Evolutionary conservation across 2,113 vertebrate genomes (phyloP), one percentile per base, ranked within the genome.

Genomic region (Apaloderma vittatum): DNA sequence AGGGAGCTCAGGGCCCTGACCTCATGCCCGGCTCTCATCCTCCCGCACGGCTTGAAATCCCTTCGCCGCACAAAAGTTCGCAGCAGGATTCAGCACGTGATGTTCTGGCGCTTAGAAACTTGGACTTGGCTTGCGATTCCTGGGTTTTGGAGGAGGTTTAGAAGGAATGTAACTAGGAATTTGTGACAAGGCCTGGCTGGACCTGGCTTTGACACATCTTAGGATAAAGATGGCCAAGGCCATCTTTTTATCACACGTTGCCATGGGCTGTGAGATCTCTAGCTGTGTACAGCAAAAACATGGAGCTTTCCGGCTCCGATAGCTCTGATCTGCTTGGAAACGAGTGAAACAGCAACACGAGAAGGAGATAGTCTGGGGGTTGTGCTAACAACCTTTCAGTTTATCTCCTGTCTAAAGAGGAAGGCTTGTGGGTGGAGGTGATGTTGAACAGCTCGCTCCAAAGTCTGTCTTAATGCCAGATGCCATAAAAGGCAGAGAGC

Each of bases 11-110:
- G 65, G 18, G 22, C 24, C n/a, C 43, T 61, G 8, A 29, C 36
- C 37, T 37, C 26, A 37, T 6, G 61, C 24, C 1, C 4, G 0
- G 24, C 30, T 32, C 49, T 40, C 12, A 12, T 43, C 21, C 27
- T 26, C 14, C 40, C 3, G 20, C n/a, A 1, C 7, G 2, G 22
- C 34, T 1, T 55, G 24, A 2, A 27, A 23, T 37, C 26, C 58
- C 45, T 24, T 27, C 2, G 8, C 46, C 13, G 52, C 3, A 0
- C 55, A 43, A 68, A 40, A 55, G 15, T 34, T 22, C 9, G 72
- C 15, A 46, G 65, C 37, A 1, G 30, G 36, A 7, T 16, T 65
- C 71, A 40, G 61, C 34, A 55, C 12, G 1, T 11, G 34, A 5
- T 52, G 73, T 17, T 58, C 57, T 72, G 86, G 37, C 37, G 2